phyloP scores from a whole-genome alignment of 2,888 invertebrate genomes.

The Iphiclides podalirius region DNA sequence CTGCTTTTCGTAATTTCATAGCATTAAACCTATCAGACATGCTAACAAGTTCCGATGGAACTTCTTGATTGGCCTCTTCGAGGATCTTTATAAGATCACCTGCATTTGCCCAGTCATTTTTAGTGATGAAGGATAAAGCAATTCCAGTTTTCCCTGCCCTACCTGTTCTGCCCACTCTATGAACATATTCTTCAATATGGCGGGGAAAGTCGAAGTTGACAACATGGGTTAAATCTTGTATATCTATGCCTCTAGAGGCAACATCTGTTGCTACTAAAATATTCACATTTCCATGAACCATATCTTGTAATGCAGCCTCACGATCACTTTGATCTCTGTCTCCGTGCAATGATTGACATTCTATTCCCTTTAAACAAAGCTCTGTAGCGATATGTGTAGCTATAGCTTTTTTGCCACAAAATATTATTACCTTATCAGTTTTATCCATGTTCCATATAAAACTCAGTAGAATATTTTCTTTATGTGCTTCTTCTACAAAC shows the following conservation, averaged over 20 bases:
- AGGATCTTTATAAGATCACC: slow-evolving; percentile 90
- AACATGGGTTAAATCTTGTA: slow-evolving; percentile 93
- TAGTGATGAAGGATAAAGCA: slow-evolving; percentile 90
- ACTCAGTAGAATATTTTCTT: slow-evolving; percentile 83
- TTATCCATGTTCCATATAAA: slow-evolving; percentile 86
- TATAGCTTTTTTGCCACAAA: slow-evolving; percentile 91
- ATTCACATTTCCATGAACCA: slow-evolving; percentile 87
- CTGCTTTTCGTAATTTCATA: slow-evolving; percentile 82
- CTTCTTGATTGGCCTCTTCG: slow-evolving; percentile 91
- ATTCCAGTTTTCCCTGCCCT: slow-evolving; percentile 92
- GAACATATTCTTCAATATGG: slow-evolving; percentile 97
- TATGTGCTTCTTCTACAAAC: slow-evolving; percentile 85
- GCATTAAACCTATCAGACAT: slow-evolving; percentile 88
- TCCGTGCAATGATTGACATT: slow-evolving; percentile 92
- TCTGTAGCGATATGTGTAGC: slow-evolving; percentile 93
- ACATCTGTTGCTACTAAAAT: slow-evolving; percentile 97
- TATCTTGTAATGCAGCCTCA: slow-evolving; percentile 91
- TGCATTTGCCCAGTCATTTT: slow-evolving; percentile 91
- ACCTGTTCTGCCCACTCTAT: slow-evolving; percentile 97
- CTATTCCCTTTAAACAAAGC: slow-evolving; percentile 83
- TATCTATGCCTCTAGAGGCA: slow-evolving; percentile 96
- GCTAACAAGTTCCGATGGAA: slow-evolving; percentile 85
- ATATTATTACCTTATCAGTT: slow-evolving; percentile 93
- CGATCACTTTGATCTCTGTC: slow-evolving; percentile 90
- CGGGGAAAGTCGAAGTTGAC: slow-evolving; percentile 96